Percentiles rank a stretch among this genome's conserved stretches.
Conservation (phyloP, 2,888 invertebrate genomes). For the Tryphoninae sp. region DNA sequence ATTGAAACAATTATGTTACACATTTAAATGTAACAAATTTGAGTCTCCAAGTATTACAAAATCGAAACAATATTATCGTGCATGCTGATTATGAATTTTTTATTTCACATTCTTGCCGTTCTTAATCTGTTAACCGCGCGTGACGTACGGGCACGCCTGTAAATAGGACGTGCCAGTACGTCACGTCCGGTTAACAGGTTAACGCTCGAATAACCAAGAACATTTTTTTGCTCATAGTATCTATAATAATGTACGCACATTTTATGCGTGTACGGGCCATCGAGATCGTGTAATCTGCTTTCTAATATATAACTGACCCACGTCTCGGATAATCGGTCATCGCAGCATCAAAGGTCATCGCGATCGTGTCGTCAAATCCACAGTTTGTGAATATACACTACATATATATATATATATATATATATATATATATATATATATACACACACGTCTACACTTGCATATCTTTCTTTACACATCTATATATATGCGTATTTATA, state of each 20-base stretch:
- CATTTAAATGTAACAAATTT: background rate
- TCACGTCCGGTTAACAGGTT: too few species aligned
- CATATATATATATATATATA: background rate
- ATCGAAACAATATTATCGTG: background rate
- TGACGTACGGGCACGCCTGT: too few species aligned
- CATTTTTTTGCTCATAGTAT: background rate
- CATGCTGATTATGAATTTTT: background rate
- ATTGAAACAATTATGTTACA: background rate
- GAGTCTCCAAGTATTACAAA: background rate
- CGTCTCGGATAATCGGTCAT: constrained; percentile 56
- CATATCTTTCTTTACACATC: background rate
- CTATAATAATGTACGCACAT: background rate
- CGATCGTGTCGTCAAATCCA: constrained; percentile 47
- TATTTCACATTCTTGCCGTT: background rate
- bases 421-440: background rate
- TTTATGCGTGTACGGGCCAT: constrained; percentile 44
- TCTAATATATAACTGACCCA: constrained; percentile 36
- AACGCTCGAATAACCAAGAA: background rate
- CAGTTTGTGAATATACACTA: constrained; percentile 8
- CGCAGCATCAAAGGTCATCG: constrained; percentile 59
- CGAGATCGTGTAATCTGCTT: constrained; percentile 49
- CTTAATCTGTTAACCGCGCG: too few species aligned
- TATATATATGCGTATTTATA: constrained; percentile 2
- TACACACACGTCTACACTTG: constrained; percentile 4
- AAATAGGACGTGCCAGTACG: too few species aligned